Base-by-base conservation (phyloP, 2,888 invertebrate genomes). In the Operophtera brumata region DNA sequence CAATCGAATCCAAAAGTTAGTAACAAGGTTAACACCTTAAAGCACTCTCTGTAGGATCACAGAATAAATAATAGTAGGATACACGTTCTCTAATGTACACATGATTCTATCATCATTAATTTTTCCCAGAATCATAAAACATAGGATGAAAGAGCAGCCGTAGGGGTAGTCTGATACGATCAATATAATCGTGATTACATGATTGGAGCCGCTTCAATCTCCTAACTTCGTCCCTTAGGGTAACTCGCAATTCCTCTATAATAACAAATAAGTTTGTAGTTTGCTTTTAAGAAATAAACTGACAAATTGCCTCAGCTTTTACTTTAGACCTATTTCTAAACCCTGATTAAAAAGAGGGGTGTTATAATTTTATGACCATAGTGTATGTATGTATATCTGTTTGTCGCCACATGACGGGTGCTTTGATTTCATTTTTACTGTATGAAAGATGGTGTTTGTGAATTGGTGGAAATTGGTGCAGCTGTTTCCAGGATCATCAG, bases 181-280 rank as follows among this genome's bases (percentile, higher is more conserved):
- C 41, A 41, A 47, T 47, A 40, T 25, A 11, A 40, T n/a, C 25
- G 40, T 41, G 40, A 47, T 47, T 41, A 40, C 34, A 25, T 48
- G 12, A 34, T 41, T 47, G 34, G 26, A 26, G 13, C 11, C 11
- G n/a, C 13, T 48, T 41, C 41, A 41, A 47, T 48, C 41, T 36
- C 7, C 36, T 35, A 34, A 41, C 34, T 41, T 13, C 20, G 13
- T 34, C 26, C 47, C 40, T 25, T 32, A 3, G 47, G 39, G 36
- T 36, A 36, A 13, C 2, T 36, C 7, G 36, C 36, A 13, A 36
- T 36, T 34, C 6, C 36, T n/a, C 13, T 34, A n/a, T 20, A 30
- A 2, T 30, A 30, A 30, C 30, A 30, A 30, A 30, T 30, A 30
- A 7, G 3, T 5, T 8, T 6, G 4, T 2, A 30, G 9, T 30